A percentile compares a stretch with the other conserved stretches of the same genome.
phyloP scores from a whole-genome alignment of 2,113 vertebrate species.

The Parus major region DNA sequence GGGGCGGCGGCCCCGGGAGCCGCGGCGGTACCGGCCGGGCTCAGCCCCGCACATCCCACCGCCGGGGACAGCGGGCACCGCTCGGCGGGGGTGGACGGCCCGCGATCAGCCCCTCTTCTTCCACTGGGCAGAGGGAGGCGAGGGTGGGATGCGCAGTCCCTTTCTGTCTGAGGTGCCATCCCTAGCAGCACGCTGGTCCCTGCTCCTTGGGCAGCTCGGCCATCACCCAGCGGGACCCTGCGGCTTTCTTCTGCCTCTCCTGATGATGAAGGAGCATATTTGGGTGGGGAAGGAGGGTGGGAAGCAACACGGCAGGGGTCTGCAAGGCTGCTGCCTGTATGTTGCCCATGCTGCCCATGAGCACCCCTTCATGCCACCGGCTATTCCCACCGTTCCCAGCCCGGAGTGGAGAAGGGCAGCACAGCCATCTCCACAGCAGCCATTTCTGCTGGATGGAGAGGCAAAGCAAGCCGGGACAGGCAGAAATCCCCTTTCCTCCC shows the following conservation, averaged over 20 bases:
- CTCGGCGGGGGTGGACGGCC: fast-evolving
- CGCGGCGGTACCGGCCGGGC: not conserved
- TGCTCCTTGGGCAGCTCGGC: not conserved
- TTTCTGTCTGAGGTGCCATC: not conserved
- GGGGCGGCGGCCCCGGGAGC: not conserved
- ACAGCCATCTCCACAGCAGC: not conserved
- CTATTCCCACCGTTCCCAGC: not conserved
- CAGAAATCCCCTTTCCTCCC: not conserved
- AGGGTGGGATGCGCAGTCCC: not conserved
- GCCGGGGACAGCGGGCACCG: fast-evolving
- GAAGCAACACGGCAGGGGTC: not conserved
- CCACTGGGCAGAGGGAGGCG: not conserved
- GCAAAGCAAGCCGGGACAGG: fast-evolving
- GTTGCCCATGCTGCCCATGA: not conserved
- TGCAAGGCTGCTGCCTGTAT: fast-evolving
- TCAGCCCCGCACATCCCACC: not conserved
- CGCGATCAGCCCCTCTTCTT: not conserved
- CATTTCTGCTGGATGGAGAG: not conserved
- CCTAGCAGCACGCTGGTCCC: fast-evolving
- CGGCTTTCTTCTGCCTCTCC: not conserved
- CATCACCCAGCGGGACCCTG: fast-evolving
- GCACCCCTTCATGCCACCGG: fast-evolving
- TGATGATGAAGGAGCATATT: not conserved
- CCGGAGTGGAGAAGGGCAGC: not conserved
- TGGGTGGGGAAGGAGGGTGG: not conserved